phyloP scores from a whole-genome alignment of 2,797 vertebrate species.

The Iguana delicatissima region DNA sequence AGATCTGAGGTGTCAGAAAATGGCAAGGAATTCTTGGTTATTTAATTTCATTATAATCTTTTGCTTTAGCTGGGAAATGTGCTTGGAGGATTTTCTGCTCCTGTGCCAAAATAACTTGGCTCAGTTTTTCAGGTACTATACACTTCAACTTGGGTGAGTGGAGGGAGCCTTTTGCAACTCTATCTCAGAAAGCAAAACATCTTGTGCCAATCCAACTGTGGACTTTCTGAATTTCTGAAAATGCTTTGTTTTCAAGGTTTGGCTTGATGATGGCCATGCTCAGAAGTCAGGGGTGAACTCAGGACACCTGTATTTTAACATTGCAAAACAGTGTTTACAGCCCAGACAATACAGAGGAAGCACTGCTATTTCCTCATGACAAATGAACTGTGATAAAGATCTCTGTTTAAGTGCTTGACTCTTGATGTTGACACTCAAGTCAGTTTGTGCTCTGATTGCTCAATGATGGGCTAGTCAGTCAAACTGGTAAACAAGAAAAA shows the following conservation, averaged over 20 bases:
- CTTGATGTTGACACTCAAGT: neutral
- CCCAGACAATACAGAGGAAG: slow-evolving; percentile 2
- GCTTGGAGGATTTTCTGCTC: too few relatives aligned
- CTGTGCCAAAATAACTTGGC: too few relatives aligned
- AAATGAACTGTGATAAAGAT: slow-evolving; percentile 3
- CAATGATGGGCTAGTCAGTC: neutral
- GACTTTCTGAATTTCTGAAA: neutral
- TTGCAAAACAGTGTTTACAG: neutral
- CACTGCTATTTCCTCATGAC: slow-evolving; percentile 11
- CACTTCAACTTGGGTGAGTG: too few relatives aligned
- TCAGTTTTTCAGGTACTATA: too few relatives aligned
- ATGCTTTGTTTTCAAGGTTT: neutral
- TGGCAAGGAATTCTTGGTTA: too few relatives aligned
- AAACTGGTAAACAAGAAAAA: neutral
- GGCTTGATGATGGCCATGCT: neutral
- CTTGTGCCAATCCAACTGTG: too few relatives aligned
- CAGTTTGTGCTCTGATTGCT: neutral
- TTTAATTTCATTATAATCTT: too few relatives aligned
- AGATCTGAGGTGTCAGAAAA: too few relatives aligned
- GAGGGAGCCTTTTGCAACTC: too few relatives aligned
- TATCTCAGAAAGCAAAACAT: too few relatives aligned
- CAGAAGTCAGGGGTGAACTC: neutral
- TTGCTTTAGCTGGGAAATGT: too few relatives aligned
- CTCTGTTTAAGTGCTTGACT: neutral
- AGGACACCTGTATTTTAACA: neutral